Evolutionary conservation across 2,113 vertebrate genomes (phyloP).

Genomic region (Engystomops pustulosus): DNA sequence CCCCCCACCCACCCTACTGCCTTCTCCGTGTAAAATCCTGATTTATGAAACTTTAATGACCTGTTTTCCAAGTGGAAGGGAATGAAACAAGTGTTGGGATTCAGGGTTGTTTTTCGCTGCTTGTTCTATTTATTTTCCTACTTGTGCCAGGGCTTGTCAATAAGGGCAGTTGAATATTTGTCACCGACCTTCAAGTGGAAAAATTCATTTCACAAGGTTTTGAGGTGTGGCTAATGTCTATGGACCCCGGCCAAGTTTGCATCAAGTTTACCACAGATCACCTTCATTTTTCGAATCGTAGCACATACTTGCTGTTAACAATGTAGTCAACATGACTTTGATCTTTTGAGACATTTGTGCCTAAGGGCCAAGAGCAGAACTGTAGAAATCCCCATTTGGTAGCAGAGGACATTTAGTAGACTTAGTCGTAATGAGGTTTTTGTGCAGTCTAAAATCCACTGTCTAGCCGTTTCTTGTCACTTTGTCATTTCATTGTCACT

Average conservation of each 20-base stretch:
- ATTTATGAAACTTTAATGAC: background rate
- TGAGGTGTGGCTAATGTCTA: conserved; percentile 50
- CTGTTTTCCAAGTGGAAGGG: conserved; percentile 9
- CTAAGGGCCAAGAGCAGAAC: conserved; percentile 28
- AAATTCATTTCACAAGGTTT: conserved; percentile 53
- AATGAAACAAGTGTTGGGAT: conserved; percentile 21
- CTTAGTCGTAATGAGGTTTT: background rate
- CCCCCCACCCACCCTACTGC: too few relatives aligned
- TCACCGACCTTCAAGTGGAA: conserved; percentile 55
- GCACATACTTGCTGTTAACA: conserved; percentile 45
- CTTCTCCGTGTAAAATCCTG: background rate
- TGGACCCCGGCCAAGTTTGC: conserved; percentile 44
- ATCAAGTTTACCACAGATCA: conserved; percentile 30
- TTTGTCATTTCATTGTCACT: background rate
- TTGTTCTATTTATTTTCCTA: conserved; percentile 40
- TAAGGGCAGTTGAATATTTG: conserved; percentile 33
- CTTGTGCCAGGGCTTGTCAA: conserved; percentile 49
- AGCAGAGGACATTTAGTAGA: background rate
- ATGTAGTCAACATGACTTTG: conserved; percentile 52
- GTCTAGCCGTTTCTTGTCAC: background rate
- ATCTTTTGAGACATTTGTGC: conserved; percentile 30
- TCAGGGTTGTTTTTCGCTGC: conserved; percentile 38
- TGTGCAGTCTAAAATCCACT: background rate
- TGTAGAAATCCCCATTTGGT: conserved; percentile 12
- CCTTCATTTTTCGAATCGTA: conserved; percentile 50